Percentiles rank a stretch among this genome's conserved stretches.
These are phyloP conservation scores for Gadus macrocephalus DNA, from an alignment of 2,113 vertebrate species.

Conservation along the genomic window DNA sequence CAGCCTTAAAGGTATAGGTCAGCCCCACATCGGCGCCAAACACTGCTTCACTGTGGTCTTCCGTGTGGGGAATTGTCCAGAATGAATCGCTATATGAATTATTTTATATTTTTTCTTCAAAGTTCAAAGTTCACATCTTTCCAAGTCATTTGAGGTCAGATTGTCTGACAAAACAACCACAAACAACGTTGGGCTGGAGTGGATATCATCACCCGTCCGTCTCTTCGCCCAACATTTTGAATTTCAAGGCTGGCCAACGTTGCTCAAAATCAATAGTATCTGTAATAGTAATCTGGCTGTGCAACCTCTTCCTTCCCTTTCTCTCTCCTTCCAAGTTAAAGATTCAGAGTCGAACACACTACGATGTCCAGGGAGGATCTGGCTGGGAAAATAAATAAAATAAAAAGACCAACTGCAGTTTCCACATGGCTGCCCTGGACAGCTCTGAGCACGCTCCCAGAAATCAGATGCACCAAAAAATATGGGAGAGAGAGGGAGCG, in stretches of 20 bases:
- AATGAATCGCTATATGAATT: not conserved
- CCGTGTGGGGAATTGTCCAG: not conserved
- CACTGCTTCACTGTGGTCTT: slow-evolving; percentile 26
- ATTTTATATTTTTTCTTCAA: too few relatives aligned
- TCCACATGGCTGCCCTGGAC: slow-evolving; percentile 58
- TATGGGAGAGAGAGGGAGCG: not conserved
- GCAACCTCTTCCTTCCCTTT: slow-evolving; percentile 10
- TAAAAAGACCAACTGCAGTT: slow-evolving; percentile 59
- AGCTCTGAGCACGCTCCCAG: slow-evolving; percentile 56
- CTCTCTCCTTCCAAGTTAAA: slow-evolving; percentile 46
- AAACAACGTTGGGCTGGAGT: not conserved
- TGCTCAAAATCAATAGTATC: slow-evolving; percentile 32
- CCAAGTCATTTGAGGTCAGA: too few relatives aligned
- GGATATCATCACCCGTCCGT: not conserved
- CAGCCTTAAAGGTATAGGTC: slow-evolving; percentile 69
- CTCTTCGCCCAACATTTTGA: not conserved
- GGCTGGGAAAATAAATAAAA: slow-evolving; percentile 21
- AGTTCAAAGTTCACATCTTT: too few relatives aligned
- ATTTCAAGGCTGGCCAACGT: slow-evolving; percentile 4
- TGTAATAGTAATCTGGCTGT: too few relatives aligned
- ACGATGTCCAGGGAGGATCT: slow-evolving; percentile 41
- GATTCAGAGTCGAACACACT: slow-evolving; percentile 54
- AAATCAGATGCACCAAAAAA: slow-evolving; percentile 59
- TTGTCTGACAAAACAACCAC: too few relatives aligned
- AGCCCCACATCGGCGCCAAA: slow-evolving; percentile 54